phyloP scores from a whole-genome alignment of 1,140 invertebrate genomes.

The Hesperophylax magnus region DNA sequence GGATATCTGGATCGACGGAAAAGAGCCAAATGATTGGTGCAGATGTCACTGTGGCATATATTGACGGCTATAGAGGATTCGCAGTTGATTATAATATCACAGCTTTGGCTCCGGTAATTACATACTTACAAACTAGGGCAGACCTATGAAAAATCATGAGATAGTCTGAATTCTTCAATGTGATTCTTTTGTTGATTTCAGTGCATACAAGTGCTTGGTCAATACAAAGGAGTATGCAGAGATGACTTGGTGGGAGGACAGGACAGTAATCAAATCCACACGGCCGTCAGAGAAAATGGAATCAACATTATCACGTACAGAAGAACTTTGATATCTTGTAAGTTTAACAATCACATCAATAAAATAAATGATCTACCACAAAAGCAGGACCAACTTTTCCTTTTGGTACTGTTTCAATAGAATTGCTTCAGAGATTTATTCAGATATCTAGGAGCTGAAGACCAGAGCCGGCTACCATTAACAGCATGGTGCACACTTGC shows the following conservation, averaged over 20 bases:
- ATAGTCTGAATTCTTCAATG: too few species aligned
- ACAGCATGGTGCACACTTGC: too few species aligned
- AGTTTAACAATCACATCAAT: conserved; percentile 59
- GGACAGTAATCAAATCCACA: conserved; percentile 84
- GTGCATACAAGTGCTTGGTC: conserved; percentile 88
- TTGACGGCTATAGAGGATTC: conserved; percentile 80
- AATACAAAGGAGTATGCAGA: conserved; percentile 88
- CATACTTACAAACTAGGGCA: too few species aligned
- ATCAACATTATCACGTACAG: conserved; percentile 86
- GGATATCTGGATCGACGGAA: conserved; percentile 81
- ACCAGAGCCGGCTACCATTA: too few species aligned
- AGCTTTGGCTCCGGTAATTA: conserved; percentile 81
- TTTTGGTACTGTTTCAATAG: too few species aligned
- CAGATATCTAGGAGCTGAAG: too few species aligned
- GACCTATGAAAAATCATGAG: too few species aligned
- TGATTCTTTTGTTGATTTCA: conserved; percentile 60
- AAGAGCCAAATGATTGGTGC: conserved; percentile 87
- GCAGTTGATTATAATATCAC: conserved; percentile 90
- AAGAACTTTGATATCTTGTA: conserved; percentile 80
- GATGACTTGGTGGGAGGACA: conserved; percentile 83
- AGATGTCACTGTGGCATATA: conserved; percentile 85
- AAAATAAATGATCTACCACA: too few species aligned
- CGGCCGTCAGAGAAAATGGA: conserved; percentile 78
- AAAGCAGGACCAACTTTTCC: too few species aligned
- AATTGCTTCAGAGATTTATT: too few species aligned